Percentiles rank a stretch among this genome's conserved stretches.
Evolutionary conservation across 2,888 invertebrate genomes (phyloP).

Genomic region (Eupelmus urozonus): DNA sequence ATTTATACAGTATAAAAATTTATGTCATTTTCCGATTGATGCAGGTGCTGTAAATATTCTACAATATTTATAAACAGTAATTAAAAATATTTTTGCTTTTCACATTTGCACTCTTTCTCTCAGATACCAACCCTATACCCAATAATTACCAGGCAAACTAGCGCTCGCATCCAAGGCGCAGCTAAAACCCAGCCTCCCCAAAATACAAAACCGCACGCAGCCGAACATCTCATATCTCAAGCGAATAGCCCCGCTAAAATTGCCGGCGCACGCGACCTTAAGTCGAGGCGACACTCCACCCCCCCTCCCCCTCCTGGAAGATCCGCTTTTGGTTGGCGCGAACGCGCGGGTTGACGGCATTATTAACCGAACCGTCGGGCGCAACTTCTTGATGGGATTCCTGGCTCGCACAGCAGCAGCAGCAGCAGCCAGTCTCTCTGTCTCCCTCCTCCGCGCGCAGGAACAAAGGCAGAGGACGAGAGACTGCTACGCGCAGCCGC

Average conservation of each 20-base stretch:
- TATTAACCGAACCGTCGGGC: slow-evolving; percentile 66
- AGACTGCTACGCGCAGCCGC: slow-evolving; percentile 41
- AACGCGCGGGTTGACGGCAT: slow-evolving; percentile 57
- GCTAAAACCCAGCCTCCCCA: too few relatives aligned
- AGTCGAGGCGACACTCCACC: too few relatives aligned
- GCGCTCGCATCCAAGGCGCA: too few relatives aligned
- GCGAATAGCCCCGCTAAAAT: slow-evolving; percentile 3
- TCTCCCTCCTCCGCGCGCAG: background rate
- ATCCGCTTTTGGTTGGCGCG: slow-evolving; percentile 8
- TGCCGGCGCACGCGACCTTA: background rate
- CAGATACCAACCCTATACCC: too few relatives aligned
- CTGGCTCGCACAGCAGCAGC: slow-evolving; percentile 35
- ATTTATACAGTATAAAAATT: too few relatives aligned
- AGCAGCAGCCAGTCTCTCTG: background rate
- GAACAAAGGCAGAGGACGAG: slow-evolving; percentile 23
- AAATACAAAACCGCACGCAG: background rate
- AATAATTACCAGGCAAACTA: too few relatives aligned
- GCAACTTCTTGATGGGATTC: slow-evolving; percentile 69
- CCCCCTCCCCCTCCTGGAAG: background rate
- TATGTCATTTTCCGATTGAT: too few relatives aligned
- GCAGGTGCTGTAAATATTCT: too few relatives aligned
- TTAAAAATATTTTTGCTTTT: too few relatives aligned
- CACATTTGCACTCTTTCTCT: too few relatives aligned
- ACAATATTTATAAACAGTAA: too few relatives aligned
- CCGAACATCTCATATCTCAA: too few relatives aligned